Evolutionary conservation across 1,140 invertebrate species (phyloP).

Genomic region (Dinoponera quadriceps): DNA sequence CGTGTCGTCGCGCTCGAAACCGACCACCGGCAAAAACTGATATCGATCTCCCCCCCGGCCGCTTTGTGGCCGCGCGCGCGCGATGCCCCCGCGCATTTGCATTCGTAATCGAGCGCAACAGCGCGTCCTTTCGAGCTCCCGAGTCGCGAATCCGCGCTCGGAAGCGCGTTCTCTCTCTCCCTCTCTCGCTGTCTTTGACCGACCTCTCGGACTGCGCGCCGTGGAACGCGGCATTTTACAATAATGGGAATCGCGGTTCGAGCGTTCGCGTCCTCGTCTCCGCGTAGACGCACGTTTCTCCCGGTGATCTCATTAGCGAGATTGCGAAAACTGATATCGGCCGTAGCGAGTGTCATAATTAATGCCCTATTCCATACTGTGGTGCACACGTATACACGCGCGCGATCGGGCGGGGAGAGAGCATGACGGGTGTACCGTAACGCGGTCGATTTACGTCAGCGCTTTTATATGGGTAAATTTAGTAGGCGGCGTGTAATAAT

Average conservation of each 20-base stretch:
- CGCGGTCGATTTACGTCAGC: conserved; percentile 27
- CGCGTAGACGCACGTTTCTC: background rate
- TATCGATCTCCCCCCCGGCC: conserved; percentile 42
- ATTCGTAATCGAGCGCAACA: conserved; percentile 15
- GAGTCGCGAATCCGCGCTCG: conserved; percentile 33
- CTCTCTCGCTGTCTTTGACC: too few species aligned
- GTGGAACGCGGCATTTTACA: background rate
- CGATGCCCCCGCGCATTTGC: conserved; percentile 32
- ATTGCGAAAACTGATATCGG: conserved; percentile 48
- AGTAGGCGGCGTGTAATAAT: conserved; percentile 26
- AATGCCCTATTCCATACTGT: conserved; percentile 11
- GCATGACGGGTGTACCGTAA: conserved; percentile 8
- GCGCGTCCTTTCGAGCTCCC: conserved; percentile 27
- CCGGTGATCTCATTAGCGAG: conserved; percentile 51
- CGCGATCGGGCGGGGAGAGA: background rate
- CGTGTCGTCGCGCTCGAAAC: conserved; percentile 13
- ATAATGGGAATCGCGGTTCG: conserved; percentile 39
- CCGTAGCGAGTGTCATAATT: conserved; percentile 44
- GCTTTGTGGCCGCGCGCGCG: conserved; percentile 8
- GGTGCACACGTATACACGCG: too few species aligned
- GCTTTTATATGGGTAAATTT: conserved; percentile 29
- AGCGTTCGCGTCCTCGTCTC: conserved; percentile 19
- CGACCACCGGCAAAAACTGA: conserved; percentile 59
- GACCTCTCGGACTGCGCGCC: conserved; percentile 3
- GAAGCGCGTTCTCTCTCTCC: too few species aligned